Evolutionary conservation across 1,140 invertebrate genomes (phyloP), one percentile per base, ranked within the genome.

Genomic region (Papilio dardanus): DNA sequence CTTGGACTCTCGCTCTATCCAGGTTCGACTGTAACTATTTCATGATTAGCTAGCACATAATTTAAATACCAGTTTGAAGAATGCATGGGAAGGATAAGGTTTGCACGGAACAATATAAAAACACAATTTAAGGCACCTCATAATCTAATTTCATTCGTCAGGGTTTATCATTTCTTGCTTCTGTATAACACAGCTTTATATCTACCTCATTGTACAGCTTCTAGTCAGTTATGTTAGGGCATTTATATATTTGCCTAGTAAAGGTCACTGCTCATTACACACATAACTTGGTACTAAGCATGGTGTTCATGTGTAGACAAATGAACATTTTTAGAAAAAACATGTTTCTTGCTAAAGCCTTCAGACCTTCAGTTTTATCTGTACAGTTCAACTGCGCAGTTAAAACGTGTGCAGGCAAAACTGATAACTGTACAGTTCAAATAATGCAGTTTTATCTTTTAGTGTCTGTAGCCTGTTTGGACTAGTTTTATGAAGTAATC

Each of bases 151-250:
- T 4, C 21, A 30, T 30, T 65, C 28, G 4, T 24, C 24, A 19
- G 2, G 50, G 30, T 50, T 50, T 30, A 28, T 62, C n/a, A 54
- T 62, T 62, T 62, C 24, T 62, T 28, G 54, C 54, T 30, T 62
- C 3, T 54, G 3, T 30, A 28, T 62, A 28, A 62, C 24, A 28
- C 14, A 12, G 54, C 54, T 62, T 62, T 62, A 62, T 62, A 62
- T 62, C 54, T 28, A 30, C 54, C 10, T 16, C 24, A 62, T 54
- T 16, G 24, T 30, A 62, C n/a, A 62, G 54, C 54, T 62, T 62
- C 24, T 62, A 62, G 54, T 62, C 54, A 58, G 30, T 58, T 58
- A 62, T 62, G 1, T 30, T 62, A 62, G 30, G 21, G 4, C n/a
- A 3, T 62, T 4, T 62, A 62, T n/a, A 1, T 28, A 30, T 28